These are phyloP conservation scores for Erythrolamprus reginae DNA, from an alignment of 2,113 vertebrate genomes.

Conservation along the genomic window DNA sequence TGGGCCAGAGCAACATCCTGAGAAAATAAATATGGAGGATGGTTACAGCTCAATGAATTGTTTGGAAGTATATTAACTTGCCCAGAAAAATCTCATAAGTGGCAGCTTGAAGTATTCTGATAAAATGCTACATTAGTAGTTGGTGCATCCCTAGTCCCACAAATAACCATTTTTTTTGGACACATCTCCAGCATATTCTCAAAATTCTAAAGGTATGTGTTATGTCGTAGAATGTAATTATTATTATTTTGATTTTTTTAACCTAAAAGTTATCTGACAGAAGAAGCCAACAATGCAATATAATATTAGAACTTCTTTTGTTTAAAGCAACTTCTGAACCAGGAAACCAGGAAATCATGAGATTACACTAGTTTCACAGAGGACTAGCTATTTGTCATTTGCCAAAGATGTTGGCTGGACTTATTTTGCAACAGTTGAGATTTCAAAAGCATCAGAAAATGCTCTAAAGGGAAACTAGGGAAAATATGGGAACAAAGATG, in stretches of 20 bases:
- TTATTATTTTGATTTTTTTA: too few relatives aligned
- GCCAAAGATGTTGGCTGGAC: background rate
- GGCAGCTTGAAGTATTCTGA: background rate
- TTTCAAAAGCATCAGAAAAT: background rate
- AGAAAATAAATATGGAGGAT: background rate
- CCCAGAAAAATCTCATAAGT: background rate
- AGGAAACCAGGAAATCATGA: background rate
- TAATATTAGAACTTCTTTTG: background rate
- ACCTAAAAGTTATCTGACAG: background rate
- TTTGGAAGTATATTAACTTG: background rate
- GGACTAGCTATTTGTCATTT: background rate
- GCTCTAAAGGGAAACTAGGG: background rate
- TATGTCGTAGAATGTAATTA: background rate
- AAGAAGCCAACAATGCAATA: background rate
- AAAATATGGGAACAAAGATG: background rate
- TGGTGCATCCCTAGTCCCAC: background rate
- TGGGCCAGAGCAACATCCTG: background rate
- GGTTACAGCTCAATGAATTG: background rate
- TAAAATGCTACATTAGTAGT: background rate
- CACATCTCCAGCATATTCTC: background rate
- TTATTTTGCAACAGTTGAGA: background rate
- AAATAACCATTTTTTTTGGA: background rate
- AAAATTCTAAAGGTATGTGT: background rate
- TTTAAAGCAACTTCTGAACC: background rate
- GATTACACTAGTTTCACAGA: background rate